Base-by-base conservation (phyloP, 2,113 vertebrate genomes). In the Clarias magur region DNA sequence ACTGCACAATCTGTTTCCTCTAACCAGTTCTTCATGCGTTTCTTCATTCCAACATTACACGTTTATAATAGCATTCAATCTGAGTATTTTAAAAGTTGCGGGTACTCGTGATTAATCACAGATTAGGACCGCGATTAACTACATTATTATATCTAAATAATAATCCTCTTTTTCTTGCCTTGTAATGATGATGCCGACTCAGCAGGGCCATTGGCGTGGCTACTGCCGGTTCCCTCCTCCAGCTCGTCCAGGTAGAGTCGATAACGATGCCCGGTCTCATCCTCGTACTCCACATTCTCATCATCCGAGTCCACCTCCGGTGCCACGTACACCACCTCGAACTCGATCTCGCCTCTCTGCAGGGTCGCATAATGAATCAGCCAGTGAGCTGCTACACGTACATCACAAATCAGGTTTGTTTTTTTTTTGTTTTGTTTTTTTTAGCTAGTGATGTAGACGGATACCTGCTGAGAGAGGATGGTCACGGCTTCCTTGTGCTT, bases 401-500 rank as follows among this genome's bases (percentile, higher is more conserved):
- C 0, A 13, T 38, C 30, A 19, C n/a, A 23, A 42, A 73, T 38
- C 8, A 6, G 12, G 10, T 30, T 56, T 48, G 6, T 7, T 48
- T 48, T 8, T 48, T 48, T 48, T 48, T 19, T 19, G n/a, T n/a
- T n/a, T 48, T 48, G 34, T 34, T 34, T 48, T 48, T 48, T 19
- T 19, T 17, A 11, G 13, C 57, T 1, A 34, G 13, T 11, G 6
- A 17, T 27, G 15, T 38, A 75, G 85, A 8, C 9, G 60, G 68
- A 89, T 88, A 99, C 98, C 97, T 99, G 98, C 80, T 99, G 98
- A 10, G 98, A 99, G 89, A 99, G 96, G 90, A 99, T 99, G 91
- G 97, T 99, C 72, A 99, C 98, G 3, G 98, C 98, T 94, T 99
- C 98, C 94, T 99, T 99, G 93, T 99, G 98, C 86, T 99, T 99